Evolutionary conservation across 1,140 invertebrate species (phyloP), one percentile per base, ranked within the genome.

Genomic region (Drepana arcuata): DNA sequence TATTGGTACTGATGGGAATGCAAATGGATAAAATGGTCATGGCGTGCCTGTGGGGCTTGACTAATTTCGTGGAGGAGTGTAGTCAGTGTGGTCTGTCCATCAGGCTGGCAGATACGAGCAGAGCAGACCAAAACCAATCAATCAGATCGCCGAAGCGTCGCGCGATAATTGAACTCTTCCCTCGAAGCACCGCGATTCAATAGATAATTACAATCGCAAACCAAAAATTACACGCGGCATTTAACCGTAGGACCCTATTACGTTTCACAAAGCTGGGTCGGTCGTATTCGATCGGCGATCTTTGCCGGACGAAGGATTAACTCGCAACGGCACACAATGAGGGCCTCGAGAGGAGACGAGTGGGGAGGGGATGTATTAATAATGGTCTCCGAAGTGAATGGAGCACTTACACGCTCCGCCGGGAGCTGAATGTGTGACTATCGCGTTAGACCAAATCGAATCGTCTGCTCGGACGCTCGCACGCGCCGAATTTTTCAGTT

Each of bases 161-260:
- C 65, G 56, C 60, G 54, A 73, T 75, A 78, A 75, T 70, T 70
- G 72, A 71, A 73, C 69, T 73, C 68, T 78, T 73, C 71, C 65
- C 69, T 56, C 55, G 56, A 46, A 67, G 54, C 50, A 57, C 37
- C 34, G 55, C 59, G 54, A 68, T 73, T 71, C 61, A 64, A 73
- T 71, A 75, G 61, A 73, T 71, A 80, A 73, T 72, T 77, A 66
- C 71, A 74, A 75, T 72, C 52, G 70, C 71, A 75, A 78, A 75
- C 71, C 71, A 71, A 75, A 71, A 78, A 78, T 80, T 69, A 69
- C 66, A 67, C 54, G 65, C 54, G 54, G 54, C 63, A 66, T 74
- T 74, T 71, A 74, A 69, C 60, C 45, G 58, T 59, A 54, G 62
- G 66, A 69, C 64, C 64, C 63, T 71, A 67, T 68, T 66, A 74